Evolutionary conservation across 2,888 invertebrate genomes (phyloP), one percentile per base, ranked within the genome.

Genomic region (Xanthia icteritia): DNA sequence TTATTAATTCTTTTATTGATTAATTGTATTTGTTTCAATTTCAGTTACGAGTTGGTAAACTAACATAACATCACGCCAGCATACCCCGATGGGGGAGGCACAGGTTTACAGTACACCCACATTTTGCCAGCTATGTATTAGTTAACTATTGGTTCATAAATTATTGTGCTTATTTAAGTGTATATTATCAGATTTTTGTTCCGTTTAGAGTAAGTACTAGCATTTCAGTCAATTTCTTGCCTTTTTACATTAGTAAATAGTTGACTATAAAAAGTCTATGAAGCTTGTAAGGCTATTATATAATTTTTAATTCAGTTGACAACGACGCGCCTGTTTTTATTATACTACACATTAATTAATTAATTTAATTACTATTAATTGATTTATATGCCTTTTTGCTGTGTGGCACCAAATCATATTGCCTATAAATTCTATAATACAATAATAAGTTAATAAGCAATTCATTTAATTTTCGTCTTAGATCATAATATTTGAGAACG

Each of bases 111-210:
- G 20, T 23, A 66, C 9, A 54, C 9, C 23, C 15, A 56, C 54
- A 56, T 31, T 31, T 31, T 31, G 15, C 2, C 27, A 27, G 51
- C 51, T 11, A 39, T 20, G 51, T 39, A 23, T 60, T 27, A 15
- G 23, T 36, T n/a, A 45, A 31, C 23, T 63, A 58, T 51, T 51
- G 17, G 36, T 45, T 72, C 48, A 51, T 39, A n/a, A 66, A 5
- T 63, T n/a, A 81, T 81, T 81, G 81, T 80, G 80, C 81, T 63
- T 69, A 66, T 13, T 15, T 67, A 66, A 42, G n/a, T 64, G 27
- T 51, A 20, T 11, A 31, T 11, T 23, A 56, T 67, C 23, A 56
- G 51, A 72, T 70, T 54, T 5, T 61, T 61, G 27, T 61, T 80
- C 63, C 11, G 20, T 27, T 31, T n/a, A 68, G 0, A 64, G 70